phyloP scores from a whole-genome alignment of 2,797 vertebrate genomes.

The Ctenochaetus hawaiiensis region DNA sequence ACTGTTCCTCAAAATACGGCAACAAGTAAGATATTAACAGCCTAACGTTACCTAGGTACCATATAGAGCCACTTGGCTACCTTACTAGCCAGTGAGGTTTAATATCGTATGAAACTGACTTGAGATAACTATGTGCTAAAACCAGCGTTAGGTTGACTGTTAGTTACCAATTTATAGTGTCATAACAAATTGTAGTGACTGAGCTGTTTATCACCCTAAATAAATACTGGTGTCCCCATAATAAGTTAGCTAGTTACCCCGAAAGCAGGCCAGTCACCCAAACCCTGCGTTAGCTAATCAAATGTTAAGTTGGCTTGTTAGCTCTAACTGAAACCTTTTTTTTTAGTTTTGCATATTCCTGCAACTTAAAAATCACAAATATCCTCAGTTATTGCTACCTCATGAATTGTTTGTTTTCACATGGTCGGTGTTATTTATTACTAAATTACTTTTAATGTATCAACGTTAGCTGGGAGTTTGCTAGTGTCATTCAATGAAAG shows the following conservation, averaged over 20 bases:
- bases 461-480: not conserved
- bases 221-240: too few relatives aligned
- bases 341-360: not conserved
- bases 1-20: too few relatives aligned
- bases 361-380: too few relatives aligned
- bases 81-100: not conserved
- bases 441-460: not conserved
- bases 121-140: not conserved
- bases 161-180: not conserved
- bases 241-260: too few relatives aligned
- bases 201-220: too few relatives aligned
- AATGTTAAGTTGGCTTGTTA: not conserved
- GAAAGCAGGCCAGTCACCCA: too few relatives aligned
- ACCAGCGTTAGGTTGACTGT: too few relatives aligned
- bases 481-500: not conserved
- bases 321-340: too few relatives aligned
- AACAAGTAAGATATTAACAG: too few relatives aligned
- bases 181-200: too few relatives aligned
- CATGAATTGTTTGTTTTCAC: not conserved
- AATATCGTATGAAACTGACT: not conserved
- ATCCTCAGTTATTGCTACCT: not conserved
- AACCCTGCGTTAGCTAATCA: not conserved
- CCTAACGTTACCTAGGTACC: too few relatives aligned
- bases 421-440: not conserved
- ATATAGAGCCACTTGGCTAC: not conserved